Evolutionary conservation across 2,797 vertebrate species (phyloP).

Genomic region (Hybognathus amarus): DNA sequence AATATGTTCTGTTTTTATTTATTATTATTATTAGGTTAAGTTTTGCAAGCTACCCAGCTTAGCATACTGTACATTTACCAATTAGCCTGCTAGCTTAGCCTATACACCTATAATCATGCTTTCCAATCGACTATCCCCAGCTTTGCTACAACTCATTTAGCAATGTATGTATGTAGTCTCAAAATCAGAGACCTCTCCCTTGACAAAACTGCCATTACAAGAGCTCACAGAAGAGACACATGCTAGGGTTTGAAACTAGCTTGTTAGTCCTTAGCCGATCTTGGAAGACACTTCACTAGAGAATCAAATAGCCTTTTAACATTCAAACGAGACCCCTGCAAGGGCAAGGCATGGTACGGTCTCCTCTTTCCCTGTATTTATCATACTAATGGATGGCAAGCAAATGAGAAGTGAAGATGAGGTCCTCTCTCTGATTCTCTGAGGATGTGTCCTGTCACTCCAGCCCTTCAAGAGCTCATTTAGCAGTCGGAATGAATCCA

Average conservation of each 20-base stretch:
- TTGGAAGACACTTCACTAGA: conserved; percentile 10
- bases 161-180: background rate
- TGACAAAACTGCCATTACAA: background rate
- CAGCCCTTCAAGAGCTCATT: conserved; percentile 48
- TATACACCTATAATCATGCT: background rate
- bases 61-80: no score
- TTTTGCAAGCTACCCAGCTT: background rate
- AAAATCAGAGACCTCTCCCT: background rate
- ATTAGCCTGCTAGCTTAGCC: background rate
- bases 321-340: conserved; percentile 18
- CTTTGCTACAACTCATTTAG: background rate
- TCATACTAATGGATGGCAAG: conserved; percentile 48
- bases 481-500: conserved; percentile 38
- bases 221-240: background rate
- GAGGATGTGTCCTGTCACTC: conserved; percentile 41
- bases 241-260: background rate
- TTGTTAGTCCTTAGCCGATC: background rate
- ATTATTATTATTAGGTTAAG: background rate
- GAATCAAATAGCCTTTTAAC: conserved; percentile 37
- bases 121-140: background rate
- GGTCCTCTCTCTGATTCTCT: conserved; percentile 36
- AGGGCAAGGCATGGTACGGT: conserved; percentile 8
- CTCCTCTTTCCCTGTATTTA: conserved; percentile 44
- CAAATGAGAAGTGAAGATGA: conserved; percentile 25
- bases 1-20: no score